Evolutionary conservation across 2,888 invertebrate species (phyloP).

Genomic region (Meteorus cinctellus): DNA sequence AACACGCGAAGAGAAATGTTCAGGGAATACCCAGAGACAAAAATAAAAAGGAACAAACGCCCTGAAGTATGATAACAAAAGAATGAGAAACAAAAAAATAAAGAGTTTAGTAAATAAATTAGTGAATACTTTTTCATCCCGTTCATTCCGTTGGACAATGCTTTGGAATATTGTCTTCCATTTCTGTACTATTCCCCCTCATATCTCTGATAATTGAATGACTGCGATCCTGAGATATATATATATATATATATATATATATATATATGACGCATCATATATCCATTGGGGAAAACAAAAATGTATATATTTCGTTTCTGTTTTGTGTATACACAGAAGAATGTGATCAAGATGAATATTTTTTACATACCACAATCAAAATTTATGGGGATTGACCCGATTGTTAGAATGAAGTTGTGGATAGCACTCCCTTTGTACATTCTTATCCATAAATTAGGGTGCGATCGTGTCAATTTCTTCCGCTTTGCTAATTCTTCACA

Average conservation of each 20-base stretch:
- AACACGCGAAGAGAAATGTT: background rate
- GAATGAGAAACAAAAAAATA: background rate
- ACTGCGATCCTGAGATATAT: background rate
- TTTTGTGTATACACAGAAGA: too few species aligned
- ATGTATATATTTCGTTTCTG: too few species aligned
- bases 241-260: background rate
- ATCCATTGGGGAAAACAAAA: too few species aligned
- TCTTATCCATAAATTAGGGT: background rate
- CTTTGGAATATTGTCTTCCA: background rate
- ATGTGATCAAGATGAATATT: too few species aligned
- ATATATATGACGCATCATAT: too few species aligned
- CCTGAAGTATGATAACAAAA: background rate
- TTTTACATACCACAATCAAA: too few species aligned
- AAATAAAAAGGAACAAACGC: slow-evolving; percentile 5
- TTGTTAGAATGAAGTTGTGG: background rate
- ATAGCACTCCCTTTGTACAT: background rate
- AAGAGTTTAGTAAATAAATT: background rate
- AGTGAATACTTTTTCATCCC: background rate
- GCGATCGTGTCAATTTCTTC: background rate
- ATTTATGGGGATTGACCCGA: too few species aligned
- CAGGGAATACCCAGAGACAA: slow-evolving; percentile 9
- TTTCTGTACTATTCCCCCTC: background rate
- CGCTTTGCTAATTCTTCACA: background rate
- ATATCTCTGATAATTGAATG: slow-evolving; percentile 3
- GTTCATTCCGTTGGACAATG: background rate